Evolutionary conservation across 2,888 invertebrate species (phyloP).

Genomic region (Drosophila meridiana): DNA sequence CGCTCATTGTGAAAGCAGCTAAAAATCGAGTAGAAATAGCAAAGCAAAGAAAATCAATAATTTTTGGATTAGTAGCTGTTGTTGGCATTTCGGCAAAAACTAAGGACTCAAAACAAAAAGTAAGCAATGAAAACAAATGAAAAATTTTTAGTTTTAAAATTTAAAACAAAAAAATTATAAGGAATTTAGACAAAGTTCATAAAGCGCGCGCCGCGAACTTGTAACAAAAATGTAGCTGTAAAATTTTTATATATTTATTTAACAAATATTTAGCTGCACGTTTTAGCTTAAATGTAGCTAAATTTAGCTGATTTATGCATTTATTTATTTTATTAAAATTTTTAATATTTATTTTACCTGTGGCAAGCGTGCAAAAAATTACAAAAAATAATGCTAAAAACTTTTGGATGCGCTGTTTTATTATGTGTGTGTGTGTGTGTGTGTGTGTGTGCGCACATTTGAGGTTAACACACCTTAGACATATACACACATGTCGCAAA

Average conservation of each 20-base stretch:
- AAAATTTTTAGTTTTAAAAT: not conserved
- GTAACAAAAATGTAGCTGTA: not conserved
- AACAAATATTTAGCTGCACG: not conserved
- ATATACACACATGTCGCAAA: slow-evolving; percentile 80
- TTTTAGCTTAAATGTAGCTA: not conserved
- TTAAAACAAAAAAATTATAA: too few relatives aligned
- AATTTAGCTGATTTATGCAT: not conserved
- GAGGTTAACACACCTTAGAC: slow-evolving; percentile 85
- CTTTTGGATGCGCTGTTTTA: slow-evolving; percentile 31
- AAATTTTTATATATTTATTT: not conserved
- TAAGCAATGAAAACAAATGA: slow-evolving; percentile 48
- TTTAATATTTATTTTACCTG: slow-evolving; percentile 25
- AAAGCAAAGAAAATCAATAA: slow-evolving; percentile 79
- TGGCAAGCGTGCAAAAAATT: slow-evolving; percentile 39
- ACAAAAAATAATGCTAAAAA: slow-evolving; percentile 2
- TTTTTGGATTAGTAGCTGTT: slow-evolving; percentile 82
- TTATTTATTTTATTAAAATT: not conserved
- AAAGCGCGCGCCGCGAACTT: not conserved
- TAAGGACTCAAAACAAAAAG: slow-evolving; percentile 63
- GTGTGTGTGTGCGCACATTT: slow-evolving; percentile 58
- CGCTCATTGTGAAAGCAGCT: slow-evolving; percentile 8
- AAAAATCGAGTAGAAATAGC: slow-evolving; percentile 20
- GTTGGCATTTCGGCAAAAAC: slow-evolving; percentile 45
- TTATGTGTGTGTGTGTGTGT: slow-evolving; percentile 26
- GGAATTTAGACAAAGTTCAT: not conserved